Percentiles rank a stretch among this genome's conserved stretches.
Conservation (phyloP, 2,888 invertebrate species). For the Pinctada fucata region DNA sequence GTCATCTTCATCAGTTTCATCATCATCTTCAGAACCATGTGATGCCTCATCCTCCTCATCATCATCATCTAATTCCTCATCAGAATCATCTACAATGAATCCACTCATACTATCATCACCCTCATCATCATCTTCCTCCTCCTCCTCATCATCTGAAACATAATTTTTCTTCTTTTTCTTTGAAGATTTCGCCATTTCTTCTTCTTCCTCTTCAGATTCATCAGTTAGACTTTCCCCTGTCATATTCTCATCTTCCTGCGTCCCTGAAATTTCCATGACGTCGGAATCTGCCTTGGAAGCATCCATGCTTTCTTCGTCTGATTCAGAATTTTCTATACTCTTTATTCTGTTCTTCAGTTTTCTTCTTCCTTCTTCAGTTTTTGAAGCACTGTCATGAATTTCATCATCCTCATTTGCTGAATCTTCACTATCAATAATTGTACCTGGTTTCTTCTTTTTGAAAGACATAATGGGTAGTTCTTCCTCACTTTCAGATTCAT, state of each 20-base stretch:
- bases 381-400: not conserved
- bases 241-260: not conserved
- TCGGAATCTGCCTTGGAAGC: not conserved
- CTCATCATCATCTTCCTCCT: conserved; percentile 27
- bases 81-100: conserved; percentile 26
- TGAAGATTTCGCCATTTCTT: not conserved
- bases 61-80: conserved; percentile 37
- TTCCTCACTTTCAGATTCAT: not conserved
- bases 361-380: not conserved
- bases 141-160: conserved; percentile 21
- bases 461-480: not conserved
- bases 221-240: not conserved
- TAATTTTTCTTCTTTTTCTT: conserved; percentile 2
- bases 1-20: no score
- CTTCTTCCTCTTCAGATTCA: conserved; percentile 1
- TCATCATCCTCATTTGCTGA: not conserved
- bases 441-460: not conserved
- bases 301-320: not conserved
- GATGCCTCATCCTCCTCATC: conserved; percentile 38
- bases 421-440: not conserved
- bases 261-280: not conserved
- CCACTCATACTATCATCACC: conserved; percentile 6
- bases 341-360: not conserved
- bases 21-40: not conserved
- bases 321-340: not conserved